Percentiles rank a stretch among this genome's conserved stretches.
phyloP scores from a whole-genome alignment of 2,113 vertebrate species.

The Agapornis roseicollis region DNA sequence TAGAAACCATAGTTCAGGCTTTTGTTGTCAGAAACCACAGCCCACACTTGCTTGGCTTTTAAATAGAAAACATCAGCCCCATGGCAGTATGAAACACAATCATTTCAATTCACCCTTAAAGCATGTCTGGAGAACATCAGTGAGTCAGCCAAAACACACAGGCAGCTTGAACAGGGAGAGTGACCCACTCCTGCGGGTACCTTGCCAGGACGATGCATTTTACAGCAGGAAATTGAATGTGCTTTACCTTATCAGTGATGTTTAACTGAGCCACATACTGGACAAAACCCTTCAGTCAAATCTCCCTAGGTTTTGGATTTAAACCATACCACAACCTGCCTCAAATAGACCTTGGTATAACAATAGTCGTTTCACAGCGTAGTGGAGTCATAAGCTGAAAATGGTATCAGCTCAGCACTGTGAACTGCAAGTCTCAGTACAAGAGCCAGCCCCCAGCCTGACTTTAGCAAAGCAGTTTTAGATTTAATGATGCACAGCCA shows the following conservation, averaged over 20 bases:
- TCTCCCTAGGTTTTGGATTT: background rate
- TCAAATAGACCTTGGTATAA: background rate
- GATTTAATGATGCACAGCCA: background rate
- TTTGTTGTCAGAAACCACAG: background rate
- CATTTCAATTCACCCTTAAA: slow-evolving; percentile 23
- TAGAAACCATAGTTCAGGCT: background rate
- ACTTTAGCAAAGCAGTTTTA: background rate
- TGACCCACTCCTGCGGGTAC: rapidly evolving
- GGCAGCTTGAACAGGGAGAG: background rate
- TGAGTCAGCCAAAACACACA: background rate
- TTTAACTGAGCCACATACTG: background rate
- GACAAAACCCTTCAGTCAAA: background rate
- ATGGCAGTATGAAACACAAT: background rate
- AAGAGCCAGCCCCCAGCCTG: background rate
- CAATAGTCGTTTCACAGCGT: background rate
- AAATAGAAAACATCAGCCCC: slow-evolving; percentile 30
- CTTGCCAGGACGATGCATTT: rapidly evolving
- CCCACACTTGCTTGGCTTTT: background rate
- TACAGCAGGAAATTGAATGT: background rate
- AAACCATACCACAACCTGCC: background rate
- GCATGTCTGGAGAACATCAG: slow-evolving; percentile 28
- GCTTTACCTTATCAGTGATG: background rate
- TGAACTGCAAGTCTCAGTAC: background rate
- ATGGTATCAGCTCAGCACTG: background rate
- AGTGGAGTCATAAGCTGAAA: background rate